phyloP scores from a whole-genome alignment of 2,113 vertebrate species.

The Nematolebias whitei region DNA sequence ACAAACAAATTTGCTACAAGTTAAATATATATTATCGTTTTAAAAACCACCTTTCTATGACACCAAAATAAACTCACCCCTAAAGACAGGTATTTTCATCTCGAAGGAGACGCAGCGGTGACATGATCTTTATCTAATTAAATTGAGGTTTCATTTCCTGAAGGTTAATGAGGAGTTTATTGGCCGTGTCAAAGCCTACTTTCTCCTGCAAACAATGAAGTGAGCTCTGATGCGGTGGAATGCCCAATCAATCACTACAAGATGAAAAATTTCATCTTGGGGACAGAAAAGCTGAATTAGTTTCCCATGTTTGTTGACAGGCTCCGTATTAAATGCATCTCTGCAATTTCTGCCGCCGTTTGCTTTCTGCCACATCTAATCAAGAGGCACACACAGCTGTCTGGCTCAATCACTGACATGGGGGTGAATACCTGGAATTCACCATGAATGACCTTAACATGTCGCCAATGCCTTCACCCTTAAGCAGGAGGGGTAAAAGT shows the following conservation, averaged over 20 bases:
- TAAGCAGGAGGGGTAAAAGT: conserved; percentile 27
- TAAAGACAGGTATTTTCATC: conserved; percentile 41
- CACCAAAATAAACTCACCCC: conserved; percentile 7
- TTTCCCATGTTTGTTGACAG: conserved; percentile 44
- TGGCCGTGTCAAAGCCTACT: conserved; percentile 57
- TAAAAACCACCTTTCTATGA: conserved; percentile 4
- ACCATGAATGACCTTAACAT: conserved; percentile 48
- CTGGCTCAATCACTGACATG: conserved; percentile 40
- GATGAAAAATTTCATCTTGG: conserved; percentile 42
- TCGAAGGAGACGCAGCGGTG: conserved; percentile 55
- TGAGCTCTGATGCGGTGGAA: conserved; percentile 43
- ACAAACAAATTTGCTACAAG: conserved; percentile 28
- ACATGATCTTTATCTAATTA: conserved; percentile 75
- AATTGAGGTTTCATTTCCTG: conserved; percentile 74
- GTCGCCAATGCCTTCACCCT: conserved; percentile 40
- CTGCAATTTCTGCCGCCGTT: conserved; percentile 24
- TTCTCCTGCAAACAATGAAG: conserved; percentile 49
- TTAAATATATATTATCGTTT: conserved; percentile 10
- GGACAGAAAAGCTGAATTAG: conserved; percentile 39
- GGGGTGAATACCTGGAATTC: conserved; percentile 49
- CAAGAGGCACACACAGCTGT: conserved; percentile 31
- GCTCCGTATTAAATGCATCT: conserved; percentile 24
- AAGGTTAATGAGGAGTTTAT: conserved; percentile 79
- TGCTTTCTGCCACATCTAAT: conserved; percentile 47
- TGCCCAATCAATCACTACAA: conserved; percentile 39